Conservation (phyloP, 2,888 invertebrate genomes). For the Amiota mariae region DNA sequence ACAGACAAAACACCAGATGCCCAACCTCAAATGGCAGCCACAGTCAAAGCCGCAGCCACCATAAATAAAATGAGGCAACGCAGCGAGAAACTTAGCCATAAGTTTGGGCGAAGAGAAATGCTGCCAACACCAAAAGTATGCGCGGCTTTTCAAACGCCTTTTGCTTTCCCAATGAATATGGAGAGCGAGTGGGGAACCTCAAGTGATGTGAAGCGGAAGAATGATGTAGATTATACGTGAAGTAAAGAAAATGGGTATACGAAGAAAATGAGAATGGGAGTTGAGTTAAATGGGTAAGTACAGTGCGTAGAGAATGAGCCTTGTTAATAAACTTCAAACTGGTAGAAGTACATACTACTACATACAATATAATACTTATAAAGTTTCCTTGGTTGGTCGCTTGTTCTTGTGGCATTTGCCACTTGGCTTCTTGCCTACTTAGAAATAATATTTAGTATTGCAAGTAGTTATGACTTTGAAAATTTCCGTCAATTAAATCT, state of each 20-base stretch:
- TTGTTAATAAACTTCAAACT: slow-evolving; percentile 19
- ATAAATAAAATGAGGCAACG: not conserved
- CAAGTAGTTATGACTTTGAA: no score
- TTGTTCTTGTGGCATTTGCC: no score
- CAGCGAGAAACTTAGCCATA: slow-evolving; percentile 2
- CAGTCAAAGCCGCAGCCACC: not conserved
- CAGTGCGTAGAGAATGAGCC: slow-evolving; percentile 22
- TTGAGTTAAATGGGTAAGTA: not conserved
- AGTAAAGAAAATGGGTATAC: no score
- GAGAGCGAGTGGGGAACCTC: not conserved
- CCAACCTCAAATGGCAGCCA: slow-evolving; percentile 16
- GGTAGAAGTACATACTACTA: no score
- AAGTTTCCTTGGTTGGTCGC: no score
- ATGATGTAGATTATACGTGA: no score
- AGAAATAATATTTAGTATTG: no score
- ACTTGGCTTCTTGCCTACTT: no score
- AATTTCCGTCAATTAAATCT: no score
- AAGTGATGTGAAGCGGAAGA: no score
- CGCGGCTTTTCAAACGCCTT: slow-evolving; percentile 3
- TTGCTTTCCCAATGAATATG: not conserved
- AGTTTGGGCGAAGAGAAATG: not conserved
- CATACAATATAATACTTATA: no score
- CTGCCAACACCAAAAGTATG: not conserved
- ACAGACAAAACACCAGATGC: not conserved
- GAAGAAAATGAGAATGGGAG: not conserved